Evolutionary conservation across 1,140 invertebrate genomes (phyloP), one percentile per base, ranked within the genome.

Genomic region (Leguminivora glycinivorella): DNA sequence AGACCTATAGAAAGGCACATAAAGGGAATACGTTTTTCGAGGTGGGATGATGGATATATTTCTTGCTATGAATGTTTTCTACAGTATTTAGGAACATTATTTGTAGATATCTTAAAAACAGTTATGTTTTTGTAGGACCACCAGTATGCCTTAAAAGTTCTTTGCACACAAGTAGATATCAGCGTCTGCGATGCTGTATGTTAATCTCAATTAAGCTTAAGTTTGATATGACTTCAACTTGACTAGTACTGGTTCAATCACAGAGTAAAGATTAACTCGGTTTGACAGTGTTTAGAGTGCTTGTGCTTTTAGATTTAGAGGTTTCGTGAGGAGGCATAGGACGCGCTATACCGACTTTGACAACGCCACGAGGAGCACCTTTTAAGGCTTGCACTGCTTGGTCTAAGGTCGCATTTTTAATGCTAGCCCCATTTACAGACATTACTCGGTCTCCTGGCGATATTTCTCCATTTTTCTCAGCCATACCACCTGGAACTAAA

Each of bases 361-460:
- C 98, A 24, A 93, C 90, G 5, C 98, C 98, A 75, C 95, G 93
- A 5, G 96, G 95, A 69, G 98, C 97, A 56, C 95, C 95, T 91
- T 98, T 97, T 26, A 98, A 89, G 12, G 96, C 96, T 83, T 97
- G 95, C 26, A 99, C 98, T 24, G 98, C 97, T 89, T 97, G 94
- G 83, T 98, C 97, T 56, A 99, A 91, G 0, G 95, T 96, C 4
- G 96, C 96, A 91, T 98, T 97, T 76, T 97, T 96, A 58, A 99
- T 94, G 87, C 94, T 94, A 71, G 94, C 94, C 72, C 96, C 96
- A 88, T 98, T 98, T 22, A 98, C 97, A 75, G 96, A 97, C 73
- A 98, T 93, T 6, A 98, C 93, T 56, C 98, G 90, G 89, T 99
- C 98, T 24, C 98, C 98, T 2, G 98, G 98, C 72, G 98, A 96